phyloP scores from a whole-genome alignment of 1,140 invertebrate genomes.

The Metopolophium dirhodum region DNA sequence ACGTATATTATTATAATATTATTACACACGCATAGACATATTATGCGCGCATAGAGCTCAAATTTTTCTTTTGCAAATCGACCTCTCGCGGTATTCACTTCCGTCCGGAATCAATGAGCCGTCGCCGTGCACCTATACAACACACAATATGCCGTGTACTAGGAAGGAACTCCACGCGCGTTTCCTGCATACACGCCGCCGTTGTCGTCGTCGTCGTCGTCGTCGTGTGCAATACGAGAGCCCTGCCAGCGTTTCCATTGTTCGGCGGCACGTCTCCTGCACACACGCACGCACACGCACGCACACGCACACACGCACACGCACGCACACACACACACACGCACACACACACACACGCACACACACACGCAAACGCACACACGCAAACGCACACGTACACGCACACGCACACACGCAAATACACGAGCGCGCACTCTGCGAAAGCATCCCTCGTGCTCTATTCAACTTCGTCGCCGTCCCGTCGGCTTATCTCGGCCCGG shows the following conservation, averaged over 20 bases:
- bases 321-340: not conserved
- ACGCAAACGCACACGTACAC: too few species aligned
- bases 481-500: slow-evolving; percentile 53
- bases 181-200: slow-evolving; percentile 25
- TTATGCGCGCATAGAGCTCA: not conserved
- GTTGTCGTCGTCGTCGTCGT: not conserved
- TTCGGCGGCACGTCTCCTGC: slow-evolving; percentile 54
- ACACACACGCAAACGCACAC: too few species aligned
- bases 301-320: not conserved
- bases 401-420: not conserved
- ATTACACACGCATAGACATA: not conserved
- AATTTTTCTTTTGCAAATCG: not conserved
- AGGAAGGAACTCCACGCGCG: slow-evolving; percentile 30
- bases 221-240: slow-evolving; percentile 49
- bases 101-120: slow-evolving; percentile 51
- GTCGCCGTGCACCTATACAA: not conserved
- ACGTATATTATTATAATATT: not conserved
- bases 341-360: not conserved
- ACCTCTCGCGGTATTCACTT: slow-evolving; percentile 24
- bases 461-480: slow-evolving; percentile 41
- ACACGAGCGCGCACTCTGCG: not conserved
- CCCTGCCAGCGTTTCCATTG: slow-evolving; percentile 39
- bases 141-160: not conserved
- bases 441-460: slow-evolving; percentile 41
- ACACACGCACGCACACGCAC: not conserved